Conservation (phyloP, 2,113 vertebrate genomes). For the Melanerpes formicivorus region DNA sequence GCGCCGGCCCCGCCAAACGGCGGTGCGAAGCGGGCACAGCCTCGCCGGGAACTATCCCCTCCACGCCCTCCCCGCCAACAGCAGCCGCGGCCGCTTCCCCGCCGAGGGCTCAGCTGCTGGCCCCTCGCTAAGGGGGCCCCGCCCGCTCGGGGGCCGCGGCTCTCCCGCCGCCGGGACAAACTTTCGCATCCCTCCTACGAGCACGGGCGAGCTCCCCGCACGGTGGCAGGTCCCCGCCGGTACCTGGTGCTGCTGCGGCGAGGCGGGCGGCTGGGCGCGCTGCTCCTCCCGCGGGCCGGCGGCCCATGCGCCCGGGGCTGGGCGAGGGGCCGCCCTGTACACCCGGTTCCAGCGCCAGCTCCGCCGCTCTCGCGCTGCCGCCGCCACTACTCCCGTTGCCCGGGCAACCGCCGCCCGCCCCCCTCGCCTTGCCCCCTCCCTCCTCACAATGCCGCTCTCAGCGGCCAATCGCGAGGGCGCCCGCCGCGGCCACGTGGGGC, state of each 20-base stretch:
- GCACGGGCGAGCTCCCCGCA: neutral
- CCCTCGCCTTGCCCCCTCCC: neutral
- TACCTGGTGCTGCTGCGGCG: neutral
- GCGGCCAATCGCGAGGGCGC: conserved; percentile 42
- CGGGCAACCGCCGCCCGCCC: conserved; percentile 66
- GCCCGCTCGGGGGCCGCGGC: neutral
- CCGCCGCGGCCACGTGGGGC: conserved; percentile 58
- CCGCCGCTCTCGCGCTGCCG: conserved; percentile 3
- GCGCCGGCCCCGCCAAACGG: neutral
- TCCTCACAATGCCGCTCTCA: neutral
- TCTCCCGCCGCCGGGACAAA: neutral
- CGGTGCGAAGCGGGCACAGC: neutral
- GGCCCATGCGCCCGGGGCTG: conserved; percentile 6
- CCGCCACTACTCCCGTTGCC: conserved; percentile 52
- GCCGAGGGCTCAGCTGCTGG: neutral
- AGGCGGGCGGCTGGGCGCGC: neutral
- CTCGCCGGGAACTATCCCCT: neutral
- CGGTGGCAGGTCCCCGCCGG: neutral
- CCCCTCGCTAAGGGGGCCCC: neutral
- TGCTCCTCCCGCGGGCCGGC: neutral
- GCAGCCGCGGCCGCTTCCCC: neutral
- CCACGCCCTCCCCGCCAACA: neutral
- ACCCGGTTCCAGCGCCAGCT: neutral
- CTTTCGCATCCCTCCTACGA: neutral
- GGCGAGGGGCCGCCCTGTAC: neutral